phyloP scores from a whole-genome alignment of 2,113 vertebrate genomes.

The Urocynchramus pylzowi region DNA sequence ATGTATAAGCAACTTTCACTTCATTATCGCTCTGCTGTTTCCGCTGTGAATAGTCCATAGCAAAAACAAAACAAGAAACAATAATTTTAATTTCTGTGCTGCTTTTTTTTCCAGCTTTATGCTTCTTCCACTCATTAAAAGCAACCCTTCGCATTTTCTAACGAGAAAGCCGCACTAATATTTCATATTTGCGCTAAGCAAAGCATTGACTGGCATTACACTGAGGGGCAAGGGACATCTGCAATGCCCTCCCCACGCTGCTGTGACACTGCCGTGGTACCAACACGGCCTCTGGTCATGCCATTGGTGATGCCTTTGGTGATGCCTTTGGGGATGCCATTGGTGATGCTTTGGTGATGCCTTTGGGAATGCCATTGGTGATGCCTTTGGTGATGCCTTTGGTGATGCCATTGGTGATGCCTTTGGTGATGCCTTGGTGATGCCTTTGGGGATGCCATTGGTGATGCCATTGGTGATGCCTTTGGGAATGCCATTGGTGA shows the following conservation, averaged over 20 bases:
- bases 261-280: rapidly evolving
- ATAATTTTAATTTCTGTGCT: background rate
- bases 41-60: background rate
- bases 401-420: background rate
- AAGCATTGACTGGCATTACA: background rate
- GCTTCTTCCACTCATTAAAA: background rate
- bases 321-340: too few relatives aligned
- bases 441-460: background rate
- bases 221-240: rapidly evolving
- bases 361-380: background rate
- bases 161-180: rapidly evolving
- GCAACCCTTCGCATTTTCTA: background rate
- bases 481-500: too few relatives aligned
- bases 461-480: background rate
- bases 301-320: background rate
- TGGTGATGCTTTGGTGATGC: too few relatives aligned
- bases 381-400: background rate
- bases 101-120: background rate
- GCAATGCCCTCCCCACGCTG: rapidly evolving
- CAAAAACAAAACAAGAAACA: background rate
- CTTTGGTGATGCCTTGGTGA: too few relatives aligned
- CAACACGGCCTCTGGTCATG: rapidly evolving
- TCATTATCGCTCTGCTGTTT: background rate
- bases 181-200: background rate
- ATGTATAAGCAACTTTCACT: background rate